Percentiles rank a stretch among this genome's conserved stretches.
These are phyloP conservation scores for Stichodactyla mertensii DNA, from an alignment of 64 coral and sea anemone species.

Conservation along the genomic window DNA sequence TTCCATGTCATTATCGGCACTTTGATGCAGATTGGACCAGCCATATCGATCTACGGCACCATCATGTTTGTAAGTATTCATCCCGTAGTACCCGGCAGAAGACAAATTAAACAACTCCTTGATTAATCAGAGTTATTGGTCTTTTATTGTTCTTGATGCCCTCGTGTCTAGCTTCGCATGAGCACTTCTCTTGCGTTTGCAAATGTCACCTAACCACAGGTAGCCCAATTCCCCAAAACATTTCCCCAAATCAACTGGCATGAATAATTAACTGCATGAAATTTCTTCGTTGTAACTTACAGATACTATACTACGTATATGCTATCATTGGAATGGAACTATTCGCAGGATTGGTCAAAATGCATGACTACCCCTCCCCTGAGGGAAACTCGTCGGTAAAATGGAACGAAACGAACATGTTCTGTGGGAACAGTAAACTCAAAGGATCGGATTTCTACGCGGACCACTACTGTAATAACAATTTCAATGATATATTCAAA, in stretches of 20 bases:
- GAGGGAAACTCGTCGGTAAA: background rate
- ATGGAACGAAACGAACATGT: slow-evolving; percentile 46
- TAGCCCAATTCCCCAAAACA: background rate
- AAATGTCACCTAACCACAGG: background rate
- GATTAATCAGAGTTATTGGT: no score
- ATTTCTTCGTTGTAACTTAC: background rate
- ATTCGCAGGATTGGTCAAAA: slow-evolving; percentile 64
- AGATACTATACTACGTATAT: slow-evolving; percentile 88
- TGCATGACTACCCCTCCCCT: slow-evolving; percentile 39
- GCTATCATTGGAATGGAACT: slow-evolving; percentile 92
- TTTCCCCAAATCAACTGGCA: no score
- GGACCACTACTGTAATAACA: slow-evolving; percentile 83
- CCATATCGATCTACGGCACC: slow-evolving; percentile 74
- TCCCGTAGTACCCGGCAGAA: background rate
- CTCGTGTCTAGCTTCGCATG: no score
- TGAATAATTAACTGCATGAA: background rate
- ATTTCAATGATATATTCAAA: slow-evolving; percentile 86
- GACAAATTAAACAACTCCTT: no score
- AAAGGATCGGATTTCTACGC: slow-evolving; percentile 84
- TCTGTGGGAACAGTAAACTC: slow-evolving; percentile 83
- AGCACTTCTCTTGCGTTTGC: no score
- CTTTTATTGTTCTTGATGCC: no score
- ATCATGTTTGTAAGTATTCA: slow-evolving; percentile 83
- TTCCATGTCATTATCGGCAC: slow-evolving; percentile 92
- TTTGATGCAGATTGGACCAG: slow-evolving; percentile 98